Evolutionary conservation across 2,888 invertebrate species (phyloP), one percentile per base, ranked within the genome.

Genomic region (Melanchra persicariae): DNA sequence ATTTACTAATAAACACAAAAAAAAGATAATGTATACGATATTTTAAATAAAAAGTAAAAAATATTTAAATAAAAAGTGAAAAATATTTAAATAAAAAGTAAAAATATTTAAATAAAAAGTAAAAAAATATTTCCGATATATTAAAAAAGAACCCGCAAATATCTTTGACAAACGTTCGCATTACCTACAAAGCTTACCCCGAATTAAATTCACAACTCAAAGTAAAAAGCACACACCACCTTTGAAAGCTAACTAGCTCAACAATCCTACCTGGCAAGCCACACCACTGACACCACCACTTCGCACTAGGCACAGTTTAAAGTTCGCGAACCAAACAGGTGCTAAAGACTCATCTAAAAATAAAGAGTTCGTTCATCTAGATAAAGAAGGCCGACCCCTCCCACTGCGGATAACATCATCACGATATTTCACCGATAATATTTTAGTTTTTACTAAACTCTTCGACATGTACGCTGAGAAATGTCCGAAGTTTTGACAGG

Each of bases 361-460:
- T 95, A 95, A 82, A 87, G 83, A 89, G 92, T 93, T 93, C 93
- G 93, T 94, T 94, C 91, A 91, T 93, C 93, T 87, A 93, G 81
- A 83, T 81, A 79, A 73, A 85, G 80, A 86, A 85, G 87, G 85
- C 81, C 83, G 70, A 57, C 59, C 61, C 82, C 89, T 85, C 90
- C 90, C 89, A 89, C 90, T 58, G 59, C 57, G 70, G 63, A 66
- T 74, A 79, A 15, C 70, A 79, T 73, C 77, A 79, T 45, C 77
- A 67, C 65, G 69, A 77, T 74, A 61, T 81, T 76, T 77, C 43
- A 78, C 54, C 65, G 55, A 68, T 79, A 71, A 84, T 79, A 82
- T 65, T 73, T 79, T 34, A 78, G 74, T 67, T 73, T 77, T 79
- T 34, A 70, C 76, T 17, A 49, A 81, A 77, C 30, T 67, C 70